Evolutionary conservation across 2,113 vertebrate species (phyloP), one percentile per base, ranked within the genome.

Genomic region (Nerophis lumbriciformis): DNA sequence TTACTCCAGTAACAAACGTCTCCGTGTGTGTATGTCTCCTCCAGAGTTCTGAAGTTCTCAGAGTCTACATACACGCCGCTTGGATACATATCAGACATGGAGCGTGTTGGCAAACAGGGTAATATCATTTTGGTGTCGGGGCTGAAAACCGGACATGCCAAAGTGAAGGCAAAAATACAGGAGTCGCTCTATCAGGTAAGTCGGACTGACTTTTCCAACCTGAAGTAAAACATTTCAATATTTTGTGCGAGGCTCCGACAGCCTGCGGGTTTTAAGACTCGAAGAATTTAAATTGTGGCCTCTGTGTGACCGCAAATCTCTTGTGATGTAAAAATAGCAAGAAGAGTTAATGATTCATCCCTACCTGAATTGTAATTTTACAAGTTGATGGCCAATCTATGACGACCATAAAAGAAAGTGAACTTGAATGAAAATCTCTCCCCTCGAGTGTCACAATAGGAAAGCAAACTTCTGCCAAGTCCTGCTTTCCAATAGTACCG

Each of bases 1-100:
- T 28, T 28, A 28, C 28, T 28, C 28, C 28, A 28, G 28, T 28
- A 28, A 28, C 28, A 3, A 28, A 28, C 28, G 3, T 28, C 28
- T 28, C 28, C 28, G 2, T 44, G 4, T 66, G 59, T 48, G 2
- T 42, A 1, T 65, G 57, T 48, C 48, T 59, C 9, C 44, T 64
- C 19, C 61, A 98, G 97, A 66, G 92, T 98, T 55, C 91, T 98
- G 37, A 93, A 92, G 14, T 99, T 98, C 80, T 91, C 91, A 1
- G 95, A 99, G 85, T 98, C 96, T 1, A 93, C 94, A 0, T 99
- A 98, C 58, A 95, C 83, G 1, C 94, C 96, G 1, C 94, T 94
- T 16, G 74, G 79, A 5, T 94, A 99, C 79, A 99, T 99, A 85
- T 91, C 88, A 0, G 94, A 97, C 79, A 98, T 98, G 96, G 96